These are phyloP conservation scores for Erannis defoliaria DNA, from an alignment of 2,888 invertebrate genomes.

Conservation along the genomic window DNA sequence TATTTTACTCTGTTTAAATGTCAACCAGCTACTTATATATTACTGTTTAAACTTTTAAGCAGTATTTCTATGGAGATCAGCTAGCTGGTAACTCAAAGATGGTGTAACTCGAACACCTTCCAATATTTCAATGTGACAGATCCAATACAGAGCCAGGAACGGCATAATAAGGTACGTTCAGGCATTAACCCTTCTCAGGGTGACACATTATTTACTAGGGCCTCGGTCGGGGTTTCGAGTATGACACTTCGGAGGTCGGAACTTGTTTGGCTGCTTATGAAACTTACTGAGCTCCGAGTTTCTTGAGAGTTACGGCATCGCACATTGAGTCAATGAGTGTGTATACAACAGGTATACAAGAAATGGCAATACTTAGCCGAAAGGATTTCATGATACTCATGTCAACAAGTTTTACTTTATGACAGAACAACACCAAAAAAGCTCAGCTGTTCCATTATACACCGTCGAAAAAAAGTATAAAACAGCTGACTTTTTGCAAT, in stretches of 20 bases:
- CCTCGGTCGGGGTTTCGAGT: constrained; percentile 20
- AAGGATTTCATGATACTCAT: no score
- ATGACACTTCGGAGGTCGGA: constrained; percentile 17
- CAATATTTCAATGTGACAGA: constrained; percentile 30
- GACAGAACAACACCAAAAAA: no score
- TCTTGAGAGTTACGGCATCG: no score
- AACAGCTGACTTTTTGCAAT: no score
- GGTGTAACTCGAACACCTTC: background rate
- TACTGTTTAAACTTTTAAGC: background rate
- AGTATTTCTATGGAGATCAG: background rate
- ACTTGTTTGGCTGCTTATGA: background rate
- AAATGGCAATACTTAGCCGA: no score
- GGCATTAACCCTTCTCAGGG: constrained; percentile 48
- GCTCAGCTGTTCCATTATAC: no score
- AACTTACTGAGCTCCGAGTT: background rate
- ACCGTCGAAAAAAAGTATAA: no score
- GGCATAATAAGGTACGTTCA: constrained; percentile 39
- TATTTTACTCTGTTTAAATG: background rate
- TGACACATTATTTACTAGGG: constrained; percentile 48
- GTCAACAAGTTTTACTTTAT: no score
- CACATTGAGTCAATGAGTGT: no score
- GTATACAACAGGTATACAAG: no score
- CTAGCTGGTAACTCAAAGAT: constrained; percentile 3
- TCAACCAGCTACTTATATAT: no score
- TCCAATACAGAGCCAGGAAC: constrained; percentile 34